Conservation (phyloP, 2,113 vertebrate species). For the Channa maculata region DNA sequence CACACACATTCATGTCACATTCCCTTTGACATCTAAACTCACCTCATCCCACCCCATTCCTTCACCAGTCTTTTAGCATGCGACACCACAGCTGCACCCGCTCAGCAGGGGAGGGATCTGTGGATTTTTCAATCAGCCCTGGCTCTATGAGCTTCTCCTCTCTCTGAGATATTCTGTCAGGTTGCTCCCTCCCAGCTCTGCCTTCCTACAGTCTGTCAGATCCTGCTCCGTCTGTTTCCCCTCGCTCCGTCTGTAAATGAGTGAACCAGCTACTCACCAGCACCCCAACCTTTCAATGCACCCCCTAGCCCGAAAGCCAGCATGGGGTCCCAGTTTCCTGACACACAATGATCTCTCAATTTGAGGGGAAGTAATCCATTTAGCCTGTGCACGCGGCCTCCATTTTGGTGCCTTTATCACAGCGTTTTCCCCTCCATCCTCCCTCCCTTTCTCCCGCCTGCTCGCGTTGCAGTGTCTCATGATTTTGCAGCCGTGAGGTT, state of each 20-base stretch:
- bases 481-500: conserved; percentile 40
- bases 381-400: conserved; percentile 62
- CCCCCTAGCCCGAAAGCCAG: conserved; percentile 53
- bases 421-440: background rate
- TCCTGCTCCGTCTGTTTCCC: conserved; percentile 51
- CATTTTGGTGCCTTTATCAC: conserved; percentile 59
- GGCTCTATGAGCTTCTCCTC: conserved; percentile 49
- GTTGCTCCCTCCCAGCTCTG: conserved; percentile 39
- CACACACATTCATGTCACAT: conserved; percentile 36
- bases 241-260: conserved; percentile 59
- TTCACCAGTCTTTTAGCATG: conserved; percentile 50
- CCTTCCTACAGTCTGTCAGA: conserved; percentile 59
- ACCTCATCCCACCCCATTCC: conserved; percentile 43
- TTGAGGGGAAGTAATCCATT: conserved; percentile 78
- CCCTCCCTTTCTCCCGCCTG: background rate
- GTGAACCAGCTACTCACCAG: conserved; percentile 48
- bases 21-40: conserved; percentile 54
- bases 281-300: conserved; percentile 44
- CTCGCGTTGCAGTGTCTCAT: conserved; percentile 30
- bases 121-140: conserved; percentile 68
- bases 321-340: conserved; percentile 68
- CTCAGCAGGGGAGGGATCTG: conserved; percentile 47
- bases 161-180: conserved; percentile 55
- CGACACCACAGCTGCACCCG: conserved; percentile 51
- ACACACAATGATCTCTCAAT: conserved; percentile 79